Evolutionary conservation across 1,140 invertebrate genomes (phyloP).

Genomic region (Atopsyche davidsoni): DNA sequence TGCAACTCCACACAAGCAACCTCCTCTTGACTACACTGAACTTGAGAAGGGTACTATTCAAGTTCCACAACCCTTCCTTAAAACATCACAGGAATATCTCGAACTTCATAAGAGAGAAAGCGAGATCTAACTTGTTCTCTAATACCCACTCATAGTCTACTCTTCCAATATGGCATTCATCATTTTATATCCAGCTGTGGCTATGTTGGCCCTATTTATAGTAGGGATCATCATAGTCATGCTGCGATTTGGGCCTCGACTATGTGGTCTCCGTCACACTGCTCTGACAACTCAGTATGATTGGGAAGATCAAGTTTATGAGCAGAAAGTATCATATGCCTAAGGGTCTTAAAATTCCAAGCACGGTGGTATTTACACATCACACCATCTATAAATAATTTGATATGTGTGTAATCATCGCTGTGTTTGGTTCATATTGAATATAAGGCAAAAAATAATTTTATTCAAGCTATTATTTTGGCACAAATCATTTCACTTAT

Average conservation of each 20-base stretch:
- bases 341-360: too few species aligned
- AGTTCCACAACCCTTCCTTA: slow-evolving; percentile 31
- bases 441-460: not conserved
- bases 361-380: too few species aligned
- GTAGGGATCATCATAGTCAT: slow-evolving; percentile 67
- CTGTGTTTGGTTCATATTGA: not conserved
- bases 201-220: slow-evolving; percentile 64
- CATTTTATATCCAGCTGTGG: slow-evolving; percentile 66
- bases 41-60: slow-evolving; percentile 51
- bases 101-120: slow-evolving; percentile 75
- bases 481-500: too few species aligned
- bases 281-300: slow-evolving; percentile 54
- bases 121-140: slow-evolving; percentile 61
- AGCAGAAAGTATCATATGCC: slow-evolving; percentile 55
- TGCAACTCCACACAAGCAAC: slow-evolving; percentile 72
- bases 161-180: slow-evolving; percentile 57
- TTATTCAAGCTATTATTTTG: not conserved
- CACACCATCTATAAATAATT: too few species aligned
- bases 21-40: slow-evolving; percentile 73
- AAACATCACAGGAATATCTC: slow-evolving; percentile 56
- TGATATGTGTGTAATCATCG: too few species aligned
- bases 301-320: slow-evolving; percentile 55
- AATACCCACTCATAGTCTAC: too few species aligned
- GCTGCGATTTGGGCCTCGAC: slow-evolving; percentile 61
- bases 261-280: slow-evolving; percentile 62